A percentile compares a stretch with the other conserved stretches of the same genome.
Conservation (phyloP, 2,888 invertebrate genomes). For the Eristalinus aeneus region DNA sequence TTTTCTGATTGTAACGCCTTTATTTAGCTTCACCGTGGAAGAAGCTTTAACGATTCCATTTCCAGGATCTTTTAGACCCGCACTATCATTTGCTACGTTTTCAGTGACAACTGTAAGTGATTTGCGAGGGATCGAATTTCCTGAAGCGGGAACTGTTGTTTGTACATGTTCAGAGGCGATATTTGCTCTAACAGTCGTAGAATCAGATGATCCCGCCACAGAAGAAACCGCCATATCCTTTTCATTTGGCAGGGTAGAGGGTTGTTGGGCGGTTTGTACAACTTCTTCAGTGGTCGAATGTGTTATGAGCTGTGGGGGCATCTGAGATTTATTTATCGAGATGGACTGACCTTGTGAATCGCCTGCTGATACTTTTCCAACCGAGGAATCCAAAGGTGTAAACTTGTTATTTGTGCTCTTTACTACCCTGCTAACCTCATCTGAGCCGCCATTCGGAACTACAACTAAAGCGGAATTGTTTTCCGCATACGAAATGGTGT, state of each 20-base stretch:
- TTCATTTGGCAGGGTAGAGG: too few species aligned
- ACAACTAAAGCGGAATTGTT: constrained; percentile 48
- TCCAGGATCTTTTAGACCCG: neutral
- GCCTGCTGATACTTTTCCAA: neutral
- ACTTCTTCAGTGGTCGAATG: neutral
- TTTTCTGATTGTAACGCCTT: constrained; percentile 52
- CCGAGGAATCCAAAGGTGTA: neutral
- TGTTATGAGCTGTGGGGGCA: neutral
- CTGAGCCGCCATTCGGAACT: neutral
- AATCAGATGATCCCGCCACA: too few species aligned
- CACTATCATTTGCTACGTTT: neutral
- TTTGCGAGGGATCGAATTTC: too few species aligned
- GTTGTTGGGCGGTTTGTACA: too few species aligned
- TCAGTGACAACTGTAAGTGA: neutral
- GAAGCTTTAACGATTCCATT: neutral
- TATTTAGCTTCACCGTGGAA: constrained; percentile 21
- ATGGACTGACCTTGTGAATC: neutral
- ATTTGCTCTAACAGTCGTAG: too few species aligned
- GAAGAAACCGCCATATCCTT: too few species aligned
- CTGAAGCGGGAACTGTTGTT: too few species aligned
- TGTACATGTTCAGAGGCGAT: too few species aligned
- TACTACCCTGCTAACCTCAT: neutral
- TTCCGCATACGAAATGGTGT: constrained; percentile 38
- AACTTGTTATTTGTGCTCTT: neutral
- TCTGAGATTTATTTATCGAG: neutral